Conservation (phyloP, 2,113 vertebrate genomes). For the Psilopsiagon aymara region DNA sequence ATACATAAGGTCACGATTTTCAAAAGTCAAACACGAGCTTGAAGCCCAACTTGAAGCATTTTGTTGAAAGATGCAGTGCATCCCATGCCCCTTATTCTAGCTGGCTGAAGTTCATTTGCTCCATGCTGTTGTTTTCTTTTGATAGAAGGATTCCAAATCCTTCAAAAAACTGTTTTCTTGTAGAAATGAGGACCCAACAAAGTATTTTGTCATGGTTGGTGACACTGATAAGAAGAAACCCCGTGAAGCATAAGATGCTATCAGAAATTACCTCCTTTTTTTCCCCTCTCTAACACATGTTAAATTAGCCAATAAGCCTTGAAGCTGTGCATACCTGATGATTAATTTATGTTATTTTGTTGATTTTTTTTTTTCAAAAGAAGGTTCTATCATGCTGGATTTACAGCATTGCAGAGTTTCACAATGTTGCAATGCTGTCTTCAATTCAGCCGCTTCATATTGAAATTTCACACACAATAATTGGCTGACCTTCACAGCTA, state of each 20-base stretch:
- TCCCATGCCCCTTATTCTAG: background rate
- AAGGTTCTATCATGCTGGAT: slow-evolving; percentile 58
- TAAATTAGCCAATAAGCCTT: slow-evolving; percentile 74
- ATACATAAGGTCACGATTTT: background rate
- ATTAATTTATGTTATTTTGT: slow-evolving; percentile 74
- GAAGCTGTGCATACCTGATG: slow-evolving; percentile 67
- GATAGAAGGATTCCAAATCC: background rate
- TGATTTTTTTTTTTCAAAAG: background rate
- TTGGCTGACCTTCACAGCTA: slow-evolving; percentile 98
- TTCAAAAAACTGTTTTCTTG: background rate
- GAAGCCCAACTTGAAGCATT: background rate
- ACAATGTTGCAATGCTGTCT: slow-evolving; percentile 75
- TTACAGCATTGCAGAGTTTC: slow-evolving; percentile 63
- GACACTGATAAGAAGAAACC: slow-evolving; percentile 31
- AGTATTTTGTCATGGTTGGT: slow-evolving; percentile 57
- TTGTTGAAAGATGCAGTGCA: background rate
- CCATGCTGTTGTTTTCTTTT: background rate
- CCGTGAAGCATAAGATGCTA: background rate
- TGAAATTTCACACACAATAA: slow-evolving; percentile 96
- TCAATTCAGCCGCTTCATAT: slow-evolving; percentile 80
- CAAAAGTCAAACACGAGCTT: background rate
- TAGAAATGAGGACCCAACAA: slow-evolving; percentile 18
- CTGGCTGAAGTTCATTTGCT: background rate
- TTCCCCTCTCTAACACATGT: background rate
- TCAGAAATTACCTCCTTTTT: slow-evolving; percentile 49